Conservation (phyloP, 1,140 invertebrate genomes). For the Aporrectodea caliginosa region DNA sequence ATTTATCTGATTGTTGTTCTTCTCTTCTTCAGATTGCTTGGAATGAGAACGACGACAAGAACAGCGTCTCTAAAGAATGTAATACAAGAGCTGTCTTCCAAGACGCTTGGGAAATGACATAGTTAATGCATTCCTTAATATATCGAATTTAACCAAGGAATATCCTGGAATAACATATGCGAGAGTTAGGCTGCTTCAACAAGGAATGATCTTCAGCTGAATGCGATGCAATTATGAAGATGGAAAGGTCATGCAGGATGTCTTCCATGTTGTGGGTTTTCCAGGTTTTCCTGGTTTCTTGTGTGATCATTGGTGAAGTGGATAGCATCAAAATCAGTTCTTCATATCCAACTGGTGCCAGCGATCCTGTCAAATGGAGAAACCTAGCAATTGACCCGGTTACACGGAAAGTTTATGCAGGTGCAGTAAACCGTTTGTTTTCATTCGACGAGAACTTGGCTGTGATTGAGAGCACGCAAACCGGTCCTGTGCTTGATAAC, state of each 20-base stretch:
- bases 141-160: too few species aligned
- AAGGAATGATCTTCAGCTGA: background rate
- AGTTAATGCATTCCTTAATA: too few species aligned
- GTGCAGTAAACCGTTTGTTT: conserved; percentile 87
- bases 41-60: too few species aligned
- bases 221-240: too few species aligned
- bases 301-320: conserved; percentile 49
- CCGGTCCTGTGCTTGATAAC: conserved; percentile 54
- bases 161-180: background rate
- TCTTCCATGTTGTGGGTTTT: background rate
- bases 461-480: conserved; percentile 47
- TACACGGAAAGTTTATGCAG: conserved; percentile 84
- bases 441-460: conserved; percentile 73
- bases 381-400: conserved; percentile 79
- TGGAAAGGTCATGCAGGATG: background rate
- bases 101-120: too few species aligned
- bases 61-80: too few species aligned
- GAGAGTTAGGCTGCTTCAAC: background rate
- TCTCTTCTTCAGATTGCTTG: too few species aligned
- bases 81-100: too few species aligned
- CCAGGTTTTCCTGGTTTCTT: conserved; percentile 66
- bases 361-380: background rate
- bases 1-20: too few species aligned
- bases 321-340: background rate
- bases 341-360: background rate